phyloP scores from a whole-genome alignment of 2,797 vertebrate genomes.

The Gymnoscopelus microlampas region DNA sequence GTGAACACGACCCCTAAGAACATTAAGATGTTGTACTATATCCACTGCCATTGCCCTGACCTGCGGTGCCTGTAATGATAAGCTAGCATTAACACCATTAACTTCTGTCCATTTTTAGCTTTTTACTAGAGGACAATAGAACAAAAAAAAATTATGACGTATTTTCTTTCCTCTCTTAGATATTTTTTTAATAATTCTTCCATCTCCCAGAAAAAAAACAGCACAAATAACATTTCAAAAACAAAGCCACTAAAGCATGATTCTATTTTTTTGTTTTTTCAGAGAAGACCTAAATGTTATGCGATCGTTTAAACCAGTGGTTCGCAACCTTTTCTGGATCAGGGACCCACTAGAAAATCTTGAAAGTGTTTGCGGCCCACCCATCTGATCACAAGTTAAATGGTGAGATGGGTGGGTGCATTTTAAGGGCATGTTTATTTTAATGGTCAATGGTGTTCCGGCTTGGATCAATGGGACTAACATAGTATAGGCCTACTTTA shows the following conservation, averaged over 20 bases:
- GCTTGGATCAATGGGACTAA: too few species aligned
- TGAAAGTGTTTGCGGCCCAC: too few species aligned
- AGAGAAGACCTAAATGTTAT: constrained; percentile 18
- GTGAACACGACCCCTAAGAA: constrained; percentile 1
- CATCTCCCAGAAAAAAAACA: constrained; percentile 51
- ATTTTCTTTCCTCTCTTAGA: constrained; percentile 29
- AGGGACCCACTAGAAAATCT: too few species aligned
- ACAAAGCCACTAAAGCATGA: constrained; percentile 48
- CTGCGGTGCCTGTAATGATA: constrained; percentile 76
- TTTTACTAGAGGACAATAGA: constrained; percentile 45
- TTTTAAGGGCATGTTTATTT: too few species aligned
- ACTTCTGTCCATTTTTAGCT: constrained; percentile 15
- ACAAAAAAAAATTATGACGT: constrained; percentile 50
- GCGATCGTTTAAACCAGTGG: too few species aligned
- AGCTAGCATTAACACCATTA: constrained; percentile 41
- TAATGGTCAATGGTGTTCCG: too few species aligned
- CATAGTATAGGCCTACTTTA: too few species aligned
- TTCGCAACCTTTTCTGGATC: too few species aligned
- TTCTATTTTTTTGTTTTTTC: constrained; percentile 30
- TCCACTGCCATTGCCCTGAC: constrained; percentile 78
- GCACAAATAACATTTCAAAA: constrained; percentile 58
- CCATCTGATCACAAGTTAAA: too few species aligned
- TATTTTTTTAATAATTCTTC: constrained; percentile 61
- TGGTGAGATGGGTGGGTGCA: too few species aligned
- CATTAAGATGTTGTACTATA: constrained; percentile 40